Percentiles rank a stretch among this genome's conserved stretches.
Evolutionary conservation across 2,888 invertebrate species (phyloP).

Genomic region (Cephus nigrinus): DNA sequence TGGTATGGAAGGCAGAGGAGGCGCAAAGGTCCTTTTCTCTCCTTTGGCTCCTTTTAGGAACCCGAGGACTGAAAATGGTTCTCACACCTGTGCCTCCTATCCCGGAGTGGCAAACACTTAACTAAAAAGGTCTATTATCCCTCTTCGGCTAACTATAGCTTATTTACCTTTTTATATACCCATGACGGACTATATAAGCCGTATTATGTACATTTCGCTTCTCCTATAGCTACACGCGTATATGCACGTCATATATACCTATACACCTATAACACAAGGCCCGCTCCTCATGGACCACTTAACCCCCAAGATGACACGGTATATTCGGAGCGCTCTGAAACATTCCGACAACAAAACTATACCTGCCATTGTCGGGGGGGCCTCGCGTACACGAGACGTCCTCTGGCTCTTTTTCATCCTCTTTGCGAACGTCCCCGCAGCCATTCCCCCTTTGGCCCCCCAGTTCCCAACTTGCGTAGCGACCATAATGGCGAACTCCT

Average conservation of each 20-base stretch:
- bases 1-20: neutral
- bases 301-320: slow-evolving; percentile 50
- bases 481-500: slow-evolving; percentile 50
- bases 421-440: slow-evolving; percentile 14
- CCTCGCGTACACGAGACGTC: slow-evolving; percentile 23
- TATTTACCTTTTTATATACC: slow-evolving; percentile 36
- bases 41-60: slow-evolving; percentile 16
- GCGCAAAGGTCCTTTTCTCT: neutral
- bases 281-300: slow-evolving; percentile 45
- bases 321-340: slow-evolving; percentile 36
- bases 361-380: slow-evolving; percentile 40
- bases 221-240: neutral
- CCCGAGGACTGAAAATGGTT: slow-evolving; percentile 33
- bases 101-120: slow-evolving; percentile 55
- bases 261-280: slow-evolving; percentile 20
- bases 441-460: neutral
- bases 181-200: neutral
- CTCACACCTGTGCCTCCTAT: slow-evolving; percentile 49
- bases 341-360: slow-evolving; percentile 31
- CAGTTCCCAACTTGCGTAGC: neutral
- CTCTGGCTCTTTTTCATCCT: slow-evolving; percentile 25
- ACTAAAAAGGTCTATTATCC: slow-evolving; percentile 56
- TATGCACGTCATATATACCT: neutral
- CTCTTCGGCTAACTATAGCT: slow-evolving; percentile 36
- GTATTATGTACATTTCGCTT: slow-evolving; percentile 6